Evolutionary conservation across 2,797 vertebrate genomes (phyloP), one percentile per base, ranked within the genome.

Genomic region (Scolopax bukidnonensis): DNA sequence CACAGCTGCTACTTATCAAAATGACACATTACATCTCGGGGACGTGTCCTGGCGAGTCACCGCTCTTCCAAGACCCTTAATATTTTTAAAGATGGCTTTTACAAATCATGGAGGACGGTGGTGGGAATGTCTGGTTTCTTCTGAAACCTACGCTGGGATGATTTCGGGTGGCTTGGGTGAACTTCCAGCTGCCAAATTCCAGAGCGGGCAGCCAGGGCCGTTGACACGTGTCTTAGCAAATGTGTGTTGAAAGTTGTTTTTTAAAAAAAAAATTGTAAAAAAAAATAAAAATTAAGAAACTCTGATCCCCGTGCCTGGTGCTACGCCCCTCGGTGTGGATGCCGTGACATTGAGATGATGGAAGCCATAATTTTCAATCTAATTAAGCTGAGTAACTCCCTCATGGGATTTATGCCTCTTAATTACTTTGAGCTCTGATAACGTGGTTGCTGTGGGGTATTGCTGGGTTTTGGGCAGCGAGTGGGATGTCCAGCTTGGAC

Each of bases 341-440:
- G 65, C 24, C 3, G 50, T 64, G 74, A 12, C 54, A 32, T 19
- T 1, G 16, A 70, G 80, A 8, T 13, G 93, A 79, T 36, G 84
- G 47, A 40, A 63, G 40, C 20, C 65, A 8, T 74, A 76, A 82
- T 79, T 91, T 95, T 33, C 82, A n/a, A 2, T 68, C 59, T 93
- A 85, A 96, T 95, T 96, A 94, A 89, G 71, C 41, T 47, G 85
- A 96, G 82, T 82, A 76, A 73, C 67, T 95, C 82, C 64, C 60
- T 59, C 1, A 2, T 83, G 92, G 92, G 71, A 76, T 89, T 89
- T 65, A 41, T 59, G 78, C 38, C 30, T 33, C 67, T 36, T 50
- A 93, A 87, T 94, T 87, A 65, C 63, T 50, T 73, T 6, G 43
- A 65, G 38, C 43, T 57, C 20, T 76, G 67, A 36, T 79, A 60